Base-by-base conservation (phyloP, 2,113 vertebrate genomes). In the Syngnathoides biaculeatus region DNA sequence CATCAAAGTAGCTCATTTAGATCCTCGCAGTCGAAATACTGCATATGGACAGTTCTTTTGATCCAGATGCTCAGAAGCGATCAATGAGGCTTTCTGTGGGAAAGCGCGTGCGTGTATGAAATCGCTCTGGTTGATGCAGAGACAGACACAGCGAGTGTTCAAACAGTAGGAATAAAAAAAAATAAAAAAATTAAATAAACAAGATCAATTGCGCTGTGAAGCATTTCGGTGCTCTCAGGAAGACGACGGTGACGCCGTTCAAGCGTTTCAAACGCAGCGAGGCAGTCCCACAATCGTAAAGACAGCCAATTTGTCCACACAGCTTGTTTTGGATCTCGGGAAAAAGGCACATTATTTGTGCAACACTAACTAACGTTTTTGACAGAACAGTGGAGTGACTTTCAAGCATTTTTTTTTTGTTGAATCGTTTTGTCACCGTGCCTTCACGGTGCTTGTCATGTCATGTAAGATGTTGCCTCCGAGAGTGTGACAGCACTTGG, bases 231-330 rank as follows among this genome's bases (percentile, higher is more conserved):
- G 42, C 67, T 73, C 67, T 73, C 63, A 52, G 52, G 4, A 20
- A 65, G 67, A 62, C 3, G 35, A 17, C 3, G 10, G 61, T 38
- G 0, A 64, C 73, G 48, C 35, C 63, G 40, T 67, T 71, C 48
- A 67, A 65, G 64, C 35, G 3, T 39, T 39, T 67, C 79, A 70
- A 69, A 56, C 59, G 76, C 58, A 77, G 59, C 68, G 67, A 64
- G 64, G 61, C 55, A 35, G n/a, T 42, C 58, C 75, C 48, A 0
- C 52, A 11, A 24, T 30, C 0, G 20, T 64, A 66, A 55, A 69
- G 73, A 63, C 62, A 4, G 43, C 20, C 50, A 61, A 47, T 80
- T 79, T 65, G 61, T 67, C 42, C 50, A 64, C 24, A 64, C 24
- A 69, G 26, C 38, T 61, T 53, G 68, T 50, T 71, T 45, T 2